Percentiles rank a stretch among this genome's conserved stretches.
These are phyloP conservation scores for Porites australiensis DNA, from an alignment of 64 coral and sea anemone species.

Conservation along the genomic window DNA sequence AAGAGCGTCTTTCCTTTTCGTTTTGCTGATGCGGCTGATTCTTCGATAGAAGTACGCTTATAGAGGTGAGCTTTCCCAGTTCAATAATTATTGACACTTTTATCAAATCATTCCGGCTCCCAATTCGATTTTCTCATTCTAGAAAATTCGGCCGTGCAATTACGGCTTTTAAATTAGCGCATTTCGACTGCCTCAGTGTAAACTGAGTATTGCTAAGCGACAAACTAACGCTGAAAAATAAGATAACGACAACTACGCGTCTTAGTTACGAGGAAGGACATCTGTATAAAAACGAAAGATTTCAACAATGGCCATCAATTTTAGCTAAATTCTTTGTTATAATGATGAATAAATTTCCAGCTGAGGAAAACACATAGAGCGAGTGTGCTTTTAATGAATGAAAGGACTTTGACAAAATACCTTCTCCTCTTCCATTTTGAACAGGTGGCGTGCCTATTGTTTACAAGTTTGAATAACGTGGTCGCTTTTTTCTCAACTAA, in stretches of 20 bases:
- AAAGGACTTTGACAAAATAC: background rate
- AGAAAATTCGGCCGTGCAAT: no score
- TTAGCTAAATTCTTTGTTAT: background rate
- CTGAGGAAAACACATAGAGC: background rate
- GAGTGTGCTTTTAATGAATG: constrained; percentile 31
- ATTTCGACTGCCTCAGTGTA: background rate
- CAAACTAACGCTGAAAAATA: background rate
- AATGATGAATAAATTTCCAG: constrained; percentile 1
- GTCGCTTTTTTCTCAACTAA: constrained; percentile 3
- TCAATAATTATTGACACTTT: background rate
- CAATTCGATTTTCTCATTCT: background rate
- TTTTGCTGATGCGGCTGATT: no score
- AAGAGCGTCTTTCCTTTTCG: background rate
- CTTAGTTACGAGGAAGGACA: background rate
- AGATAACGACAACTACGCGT: background rate
- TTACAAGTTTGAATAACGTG: constrained; percentile 23
- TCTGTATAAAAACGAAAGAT: background rate
- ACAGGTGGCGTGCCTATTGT: constrained; percentile 24
- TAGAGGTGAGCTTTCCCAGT: background rate
- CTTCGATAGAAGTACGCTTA: no score
- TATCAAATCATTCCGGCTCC: background rate
- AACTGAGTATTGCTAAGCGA: constrained; percentile 16
- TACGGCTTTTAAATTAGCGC: background rate
- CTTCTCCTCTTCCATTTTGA: background rate
- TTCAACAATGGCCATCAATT: background rate